These are phyloP conservation scores for Dysmachus trigonus DNA, from an alignment of 2,888 invertebrate species.

Conservation along the genomic window DNA sequence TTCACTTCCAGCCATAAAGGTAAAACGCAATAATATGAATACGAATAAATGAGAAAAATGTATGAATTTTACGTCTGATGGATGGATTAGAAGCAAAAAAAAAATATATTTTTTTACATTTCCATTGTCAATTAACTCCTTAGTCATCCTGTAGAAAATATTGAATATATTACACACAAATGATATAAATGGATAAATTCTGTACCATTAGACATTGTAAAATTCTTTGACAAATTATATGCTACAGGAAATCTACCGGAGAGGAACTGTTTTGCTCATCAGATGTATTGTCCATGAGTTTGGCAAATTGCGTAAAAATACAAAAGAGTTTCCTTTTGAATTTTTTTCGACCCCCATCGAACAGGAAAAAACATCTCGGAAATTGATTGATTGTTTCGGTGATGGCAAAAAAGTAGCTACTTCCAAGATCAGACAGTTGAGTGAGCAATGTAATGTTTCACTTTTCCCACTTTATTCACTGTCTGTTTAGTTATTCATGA, in stretches of 20 bases:
- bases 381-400: not conserved
- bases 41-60: too few relatives aligned
- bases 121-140: too few relatives aligned
- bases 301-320: not conserved
- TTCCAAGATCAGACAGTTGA: not conserved
- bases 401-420: not conserved
- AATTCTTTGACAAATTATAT: too few relatives aligned
- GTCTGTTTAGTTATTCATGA: not conserved
- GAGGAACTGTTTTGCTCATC: too few relatives aligned
- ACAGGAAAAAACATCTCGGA: not conserved
- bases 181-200: too few relatives aligned
- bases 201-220: too few relatives aligned
- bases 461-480: not conserved
- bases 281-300: not conserved
- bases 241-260: too few relatives aligned
- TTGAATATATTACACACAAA: too few relatives aligned
- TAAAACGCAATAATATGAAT: too few relatives aligned
- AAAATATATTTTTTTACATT: too few relatives aligned
- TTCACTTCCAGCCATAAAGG: too few relatives aligned
- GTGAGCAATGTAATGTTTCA: not conserved
- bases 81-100: not conserved
- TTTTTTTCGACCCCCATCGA: not conserved
- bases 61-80: not conserved
- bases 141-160: too few relatives aligned
- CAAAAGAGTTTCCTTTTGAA: not conserved